phyloP scores from a whole-genome alignment of 2,797 vertebrate species.

The Smutsia gigantea region DNA sequence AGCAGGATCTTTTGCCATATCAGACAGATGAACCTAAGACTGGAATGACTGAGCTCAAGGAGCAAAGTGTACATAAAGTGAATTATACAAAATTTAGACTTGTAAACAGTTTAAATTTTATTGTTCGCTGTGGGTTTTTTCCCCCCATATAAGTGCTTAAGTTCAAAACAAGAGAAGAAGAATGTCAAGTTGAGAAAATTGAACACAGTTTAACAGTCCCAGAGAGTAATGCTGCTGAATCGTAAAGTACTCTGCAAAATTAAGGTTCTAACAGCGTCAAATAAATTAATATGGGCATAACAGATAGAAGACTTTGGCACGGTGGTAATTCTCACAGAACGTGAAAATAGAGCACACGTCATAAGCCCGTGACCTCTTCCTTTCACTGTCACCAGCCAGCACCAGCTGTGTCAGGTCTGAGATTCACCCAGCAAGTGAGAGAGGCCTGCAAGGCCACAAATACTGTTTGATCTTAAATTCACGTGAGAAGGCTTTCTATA shows the following conservation, averaged over 20 bases:
- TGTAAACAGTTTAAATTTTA: conserved; percentile 11
- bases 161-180: conserved; percentile 56
- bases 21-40: background rate
- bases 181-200: conserved; percentile 67
- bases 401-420: background rate
- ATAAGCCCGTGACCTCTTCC: background rate
- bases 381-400: background rate
- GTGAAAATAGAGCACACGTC: background rate
- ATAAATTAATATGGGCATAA: background rate
- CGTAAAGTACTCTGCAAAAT: conserved; percentile 18
- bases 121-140: background rate
- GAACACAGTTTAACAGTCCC: conserved; percentile 39
- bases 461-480: background rate
- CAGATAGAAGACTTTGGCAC: background rate
- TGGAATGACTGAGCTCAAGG: background rate
- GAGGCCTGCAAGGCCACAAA: background rate
- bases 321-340: background rate
- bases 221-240: background rate
- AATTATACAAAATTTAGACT: background rate
- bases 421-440: background rate
- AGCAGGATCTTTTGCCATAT: background rate
- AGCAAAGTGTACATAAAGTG: background rate
- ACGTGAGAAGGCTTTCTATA: background rate
- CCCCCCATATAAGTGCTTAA: background rate
- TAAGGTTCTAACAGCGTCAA: conserved; percentile 34